Percentiles rank a stretch among this genome's conserved stretches.
Evolutionary conservation across 2,888 invertebrate genomes (phyloP).

Genomic region (Endotricha flammealis): DNA sequence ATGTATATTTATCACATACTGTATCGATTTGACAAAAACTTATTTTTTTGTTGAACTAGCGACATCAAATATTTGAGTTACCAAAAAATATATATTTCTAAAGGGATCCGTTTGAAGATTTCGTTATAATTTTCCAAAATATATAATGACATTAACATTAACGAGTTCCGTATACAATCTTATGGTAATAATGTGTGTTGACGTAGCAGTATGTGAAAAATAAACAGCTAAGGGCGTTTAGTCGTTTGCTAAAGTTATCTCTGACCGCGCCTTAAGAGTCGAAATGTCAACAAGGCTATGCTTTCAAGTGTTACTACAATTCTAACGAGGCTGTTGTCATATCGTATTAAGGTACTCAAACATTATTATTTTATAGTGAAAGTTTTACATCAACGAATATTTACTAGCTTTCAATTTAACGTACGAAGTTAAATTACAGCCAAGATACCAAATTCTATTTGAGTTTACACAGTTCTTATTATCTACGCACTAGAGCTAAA

Average conservation of each 20-base stretch:
- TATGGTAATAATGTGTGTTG: slow-evolving; percentile 54
- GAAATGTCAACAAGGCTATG: slow-evolving; percentile 65
- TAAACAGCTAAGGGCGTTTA: slow-evolving; percentile 57
- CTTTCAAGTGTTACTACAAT: slow-evolving; percentile 49
- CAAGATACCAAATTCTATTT: too few species aligned
- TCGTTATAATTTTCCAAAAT: slow-evolving; percentile 20
- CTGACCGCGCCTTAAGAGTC: slow-evolving; percentile 53
- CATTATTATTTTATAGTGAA: slow-evolving; percentile 4
- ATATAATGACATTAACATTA: slow-evolving; percentile 32
- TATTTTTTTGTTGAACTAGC: slow-evolving; percentile 7
- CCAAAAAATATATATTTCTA: slow-evolving; percentile 22
- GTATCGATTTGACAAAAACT: slow-evolving; percentile 4
- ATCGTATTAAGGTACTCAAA: slow-evolving; percentile 21
- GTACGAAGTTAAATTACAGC: too few species aligned
- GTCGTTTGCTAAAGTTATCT: slow-evolving; percentile 71
- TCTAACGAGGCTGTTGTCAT: slow-evolving; percentile 36
- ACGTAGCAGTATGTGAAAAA: slow-evolving; percentile 62
- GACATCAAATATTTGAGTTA: slow-evolving; percentile 40
- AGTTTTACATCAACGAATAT: background rate
- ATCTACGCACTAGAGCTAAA: too few species aligned
- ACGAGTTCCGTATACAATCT: slow-evolving; percentile 40
- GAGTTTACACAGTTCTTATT: too few species aligned
- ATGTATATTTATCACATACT: slow-evolving; percentile 28
- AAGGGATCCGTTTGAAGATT: too few species aligned
- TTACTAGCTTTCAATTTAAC: too few species aligned